Conservation (phyloP, 2,888 invertebrate genomes). For the Yponomeuta sedellus region DNA sequence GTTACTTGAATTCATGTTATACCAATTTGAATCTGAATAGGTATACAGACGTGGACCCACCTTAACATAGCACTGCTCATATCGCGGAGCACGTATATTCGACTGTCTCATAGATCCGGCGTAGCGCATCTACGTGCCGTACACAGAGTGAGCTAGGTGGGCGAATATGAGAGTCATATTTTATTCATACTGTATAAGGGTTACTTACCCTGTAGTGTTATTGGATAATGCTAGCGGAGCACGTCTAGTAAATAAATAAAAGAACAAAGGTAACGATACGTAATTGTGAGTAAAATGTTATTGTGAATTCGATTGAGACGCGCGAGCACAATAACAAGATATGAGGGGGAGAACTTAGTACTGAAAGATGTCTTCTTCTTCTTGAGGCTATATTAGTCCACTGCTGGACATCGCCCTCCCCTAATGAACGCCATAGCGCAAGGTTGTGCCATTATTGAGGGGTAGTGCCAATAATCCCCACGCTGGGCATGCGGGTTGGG, state of each 20-base stretch:
- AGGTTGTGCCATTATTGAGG: too few relatives aligned
- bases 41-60: background rate
- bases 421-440: too few relatives aligned
- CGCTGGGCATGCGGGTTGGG: too few relatives aligned
- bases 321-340: too few relatives aligned
- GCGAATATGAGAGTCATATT: background rate
- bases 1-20: too few relatives aligned
- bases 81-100: background rate
- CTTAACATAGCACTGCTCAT: background rate
- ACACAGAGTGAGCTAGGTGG: background rate
- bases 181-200: background rate
- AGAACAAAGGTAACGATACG: background rate
- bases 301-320: background rate
- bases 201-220: background rate
- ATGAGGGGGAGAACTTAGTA: too few relatives aligned
- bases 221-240: background rate
- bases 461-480: too few relatives aligned
- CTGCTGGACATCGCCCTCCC: too few relatives aligned
- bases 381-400: too few relatives aligned
- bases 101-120: background rate
- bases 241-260: background rate
- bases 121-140: background rate
- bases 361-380: too few relatives aligned
- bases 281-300: background rate
- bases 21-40: too few relatives aligned